A percentile compares a stretch with the other conserved stretches of the same genome.
phyloP scores from a whole-genome alignment of 2,797 vertebrate genomes.

The Phataginus tricuspis region DNA sequence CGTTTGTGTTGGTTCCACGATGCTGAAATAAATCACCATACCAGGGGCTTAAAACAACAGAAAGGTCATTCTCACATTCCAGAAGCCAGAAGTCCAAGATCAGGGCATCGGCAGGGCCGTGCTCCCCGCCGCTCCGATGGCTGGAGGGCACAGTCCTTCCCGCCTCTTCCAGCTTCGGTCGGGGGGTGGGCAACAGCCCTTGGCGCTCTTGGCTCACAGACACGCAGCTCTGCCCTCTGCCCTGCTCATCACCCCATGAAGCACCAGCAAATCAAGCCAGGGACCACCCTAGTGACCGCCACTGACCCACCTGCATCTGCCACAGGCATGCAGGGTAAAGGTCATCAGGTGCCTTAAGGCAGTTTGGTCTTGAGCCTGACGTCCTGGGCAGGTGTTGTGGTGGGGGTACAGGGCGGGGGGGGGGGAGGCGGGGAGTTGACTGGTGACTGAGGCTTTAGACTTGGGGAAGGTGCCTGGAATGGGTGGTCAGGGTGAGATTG shows the following conservation, averaged over 20 bases:
- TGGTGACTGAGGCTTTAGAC: not conserved
- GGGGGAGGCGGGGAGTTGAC: not conserved
- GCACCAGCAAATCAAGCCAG: too few relatives aligned
- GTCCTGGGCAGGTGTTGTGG: not conserved
- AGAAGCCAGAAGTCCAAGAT: not conserved
- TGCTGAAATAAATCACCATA: not conserved
- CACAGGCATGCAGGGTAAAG: too few relatives aligned
- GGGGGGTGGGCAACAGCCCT: too few relatives aligned
- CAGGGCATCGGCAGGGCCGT: accelerated
- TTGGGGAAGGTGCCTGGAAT: accelerated
- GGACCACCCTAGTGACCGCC: not conserved
- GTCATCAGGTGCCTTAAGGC: accelerated
- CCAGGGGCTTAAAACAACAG: not conserved
- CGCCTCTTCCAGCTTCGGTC: not conserved
- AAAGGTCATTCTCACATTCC: accelerated
- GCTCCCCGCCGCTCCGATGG: too few relatives aligned
- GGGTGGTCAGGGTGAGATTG: not conserved
- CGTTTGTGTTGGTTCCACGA: not conserved
- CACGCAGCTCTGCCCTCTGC: too few relatives aligned
- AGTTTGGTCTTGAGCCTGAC: not conserved
- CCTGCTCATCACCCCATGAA: too few relatives aligned
- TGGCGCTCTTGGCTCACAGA: too few relatives aligned
- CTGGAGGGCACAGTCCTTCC: not conserved
- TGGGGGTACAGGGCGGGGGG: too few relatives aligned
- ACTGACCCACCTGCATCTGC: not conserved